Percentiles rank a stretch among this genome's conserved stretches.
These are phyloP conservation scores for Oplegnathus fasciatus DNA, from an alignment of 2,113 vertebrate species.

Conservation along the genomic window DNA sequence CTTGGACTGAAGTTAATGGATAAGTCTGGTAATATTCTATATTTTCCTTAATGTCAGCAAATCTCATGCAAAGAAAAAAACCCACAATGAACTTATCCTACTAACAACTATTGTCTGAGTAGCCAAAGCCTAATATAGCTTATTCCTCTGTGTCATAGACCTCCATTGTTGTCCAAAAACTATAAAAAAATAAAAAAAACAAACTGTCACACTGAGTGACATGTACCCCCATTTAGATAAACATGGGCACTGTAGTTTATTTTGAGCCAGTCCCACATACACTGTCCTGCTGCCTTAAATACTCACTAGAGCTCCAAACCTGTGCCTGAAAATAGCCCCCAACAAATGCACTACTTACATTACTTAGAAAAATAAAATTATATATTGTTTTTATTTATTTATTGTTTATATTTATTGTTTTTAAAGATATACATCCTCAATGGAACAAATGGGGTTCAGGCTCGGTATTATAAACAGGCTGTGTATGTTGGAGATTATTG, in stretches of 20 bases:
- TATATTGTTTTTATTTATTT: too few relatives aligned
- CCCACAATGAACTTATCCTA: neutral
- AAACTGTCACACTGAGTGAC: slow-evolving; percentile 11
- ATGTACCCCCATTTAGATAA: slow-evolving; percentile 13
- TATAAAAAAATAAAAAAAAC: neutral
- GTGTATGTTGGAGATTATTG: neutral
- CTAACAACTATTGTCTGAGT: neutral
- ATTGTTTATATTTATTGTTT: too few relatives aligned
- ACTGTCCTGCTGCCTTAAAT: slow-evolving; percentile 6
- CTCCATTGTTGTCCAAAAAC: neutral
- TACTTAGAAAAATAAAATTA: neutral
- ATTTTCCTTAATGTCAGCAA: neutral
- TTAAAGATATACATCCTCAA: neutral
- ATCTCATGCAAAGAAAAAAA: neutral
- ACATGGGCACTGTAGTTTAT: neutral
- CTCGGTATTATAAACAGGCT: neutral
- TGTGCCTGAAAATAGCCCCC: neutral
- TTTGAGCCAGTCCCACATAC: slow-evolving; percentile 3
- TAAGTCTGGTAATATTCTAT: neutral
- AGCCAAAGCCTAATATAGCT: neutral
- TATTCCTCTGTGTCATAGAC: neutral
- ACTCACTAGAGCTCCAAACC: slow-evolving; percentile 1
- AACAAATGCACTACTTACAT: neutral
- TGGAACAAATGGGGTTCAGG: neutral
- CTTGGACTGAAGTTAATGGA: neutral